Evolutionary conservation across 2,797 vertebrate species (phyloP), one percentile per base, ranked within the genome.

Genomic region (Naso thynnoides): DNA sequence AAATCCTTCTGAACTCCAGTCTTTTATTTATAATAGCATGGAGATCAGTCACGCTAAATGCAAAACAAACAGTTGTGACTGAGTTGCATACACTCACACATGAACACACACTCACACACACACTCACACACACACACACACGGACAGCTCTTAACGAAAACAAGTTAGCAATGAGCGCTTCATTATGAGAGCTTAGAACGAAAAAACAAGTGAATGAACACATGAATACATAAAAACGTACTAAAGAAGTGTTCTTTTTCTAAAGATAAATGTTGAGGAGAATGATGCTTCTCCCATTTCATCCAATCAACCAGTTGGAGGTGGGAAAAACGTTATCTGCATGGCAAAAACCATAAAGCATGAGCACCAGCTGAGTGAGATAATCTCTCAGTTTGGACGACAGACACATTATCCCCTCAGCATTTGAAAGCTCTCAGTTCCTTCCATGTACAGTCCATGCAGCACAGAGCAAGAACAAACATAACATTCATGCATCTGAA

Each of bases 131-230:
- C 44, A 21, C 38, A 49, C 31, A 42, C n/a, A 33, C 26, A 23
- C 5, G 3, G 1, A 48, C 42, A 21, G 31, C 49, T 70, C 67
- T 70, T 57, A 82, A 75, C 82, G 69, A 85, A 86, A 82, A 59
- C 33, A 55, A 74, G 58, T 50, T 52, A 75, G 66, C 26, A 76
- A 85, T 86, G 85, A 89, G 68, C 53, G 53, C 65, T 57, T 79
- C 69, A 83, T 86, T 84, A 84, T 77, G 69, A 70, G 67, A 62
- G 23, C 36, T 68, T 48, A 45, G 42, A 44, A 75, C 73, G 33
- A 33, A 55, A 75, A 70, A 79, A 69, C 39, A 55, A 63, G 36
- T 53, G 23, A 42, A 5, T 15, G 47, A 8, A 31, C 19, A 41
- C 54, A 31, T 27, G 23, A 52, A 55, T 14, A 57, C 27, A 64